Evolutionary conservation across 2,797 vertebrate genomes (phyloP).

Genomic region (Myiotriccus ornatus): DNA sequence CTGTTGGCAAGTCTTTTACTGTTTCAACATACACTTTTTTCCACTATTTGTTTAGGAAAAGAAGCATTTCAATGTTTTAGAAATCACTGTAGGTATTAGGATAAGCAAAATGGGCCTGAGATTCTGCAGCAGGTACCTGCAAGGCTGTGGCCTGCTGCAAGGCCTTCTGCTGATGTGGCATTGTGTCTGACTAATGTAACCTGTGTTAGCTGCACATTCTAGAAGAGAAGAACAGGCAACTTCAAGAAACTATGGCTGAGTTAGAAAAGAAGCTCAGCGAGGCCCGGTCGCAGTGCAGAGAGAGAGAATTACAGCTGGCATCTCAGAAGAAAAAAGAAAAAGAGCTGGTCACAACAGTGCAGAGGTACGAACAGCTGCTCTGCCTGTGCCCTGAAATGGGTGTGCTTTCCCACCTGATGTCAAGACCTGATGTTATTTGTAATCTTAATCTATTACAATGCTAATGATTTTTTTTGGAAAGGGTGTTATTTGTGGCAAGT

Average conservation of each 20-base stretch:
- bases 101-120: not conserved
- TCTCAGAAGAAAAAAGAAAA: conserved; percentile 87
- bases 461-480: not conserved
- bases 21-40: not conserved
- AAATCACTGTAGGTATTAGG: not conserved
- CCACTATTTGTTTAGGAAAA: not conserved
- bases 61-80: not conserved
- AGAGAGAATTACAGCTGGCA: conserved; percentile 83
- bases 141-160: not conserved
- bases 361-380: conserved; percentile 80
- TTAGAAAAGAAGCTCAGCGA: conserved; percentile 79
- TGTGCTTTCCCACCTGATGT: not conserved
- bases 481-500: not conserved
- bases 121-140: not conserved
- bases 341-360: conserved; percentile 89
- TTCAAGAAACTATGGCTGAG: conserved; percentile 76
- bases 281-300: conserved; percentile 72
- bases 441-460: not conserved
- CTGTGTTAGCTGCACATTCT: conserved; percentile 74
- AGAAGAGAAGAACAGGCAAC: conserved; percentile 80
- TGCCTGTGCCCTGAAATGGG: not conserved
- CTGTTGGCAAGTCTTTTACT: not conserved
- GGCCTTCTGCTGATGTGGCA: not conserved
- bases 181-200: not conserved
- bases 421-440: not conserved